phyloP scores from a whole-genome alignment of 1,140 invertebrate species.

The Centruroides vittatus region DNA sequence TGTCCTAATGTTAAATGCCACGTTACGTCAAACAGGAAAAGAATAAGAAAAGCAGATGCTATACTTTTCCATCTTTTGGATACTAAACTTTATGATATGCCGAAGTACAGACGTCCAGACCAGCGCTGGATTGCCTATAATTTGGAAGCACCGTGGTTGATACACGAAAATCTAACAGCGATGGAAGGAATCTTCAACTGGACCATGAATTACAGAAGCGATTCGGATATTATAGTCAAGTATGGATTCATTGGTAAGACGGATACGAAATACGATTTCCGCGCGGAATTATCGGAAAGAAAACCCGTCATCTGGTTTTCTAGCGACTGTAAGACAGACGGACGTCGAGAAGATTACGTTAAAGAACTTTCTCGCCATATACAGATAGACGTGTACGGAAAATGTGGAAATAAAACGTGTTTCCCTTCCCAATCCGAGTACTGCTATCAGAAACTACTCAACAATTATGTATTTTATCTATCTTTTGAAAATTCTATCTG shows the following conservation, averaged over 20 bases:
- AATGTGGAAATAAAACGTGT: slow-evolving; percentile 32
- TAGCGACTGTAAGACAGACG: slow-evolving; percentile 41
- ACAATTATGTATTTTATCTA: slow-evolving; percentile 28
- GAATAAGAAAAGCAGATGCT: slow-evolving; percentile 13
- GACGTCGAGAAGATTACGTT: slow-evolving; percentile 39
- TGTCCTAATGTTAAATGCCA: slow-evolving; percentile 11
- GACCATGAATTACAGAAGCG: slow-evolving; percentile 33
- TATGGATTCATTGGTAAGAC: slow-evolving; percentile 22
- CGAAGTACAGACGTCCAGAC: slow-evolving; percentile 2
- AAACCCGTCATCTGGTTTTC: slow-evolving; percentile 42
- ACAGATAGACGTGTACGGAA: slow-evolving; percentile 49
- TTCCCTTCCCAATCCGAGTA: slow-evolving; percentile 11
- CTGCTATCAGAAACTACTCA: slow-evolving; percentile 18
- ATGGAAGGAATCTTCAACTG: slow-evolving; percentile 30
- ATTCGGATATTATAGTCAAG: slow-evolving; percentile 24
- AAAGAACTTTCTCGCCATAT: slow-evolving; percentile 38
- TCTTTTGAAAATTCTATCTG: slow-evolving; percentile 29
- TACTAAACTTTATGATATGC: slow-evolving; percentile 12
- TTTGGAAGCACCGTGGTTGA: slow-evolving; percentile 15
- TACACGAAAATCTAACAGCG: not conserved
- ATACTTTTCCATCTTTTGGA: slow-evolving; percentile 17
- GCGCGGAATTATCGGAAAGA: slow-evolving; percentile 5
- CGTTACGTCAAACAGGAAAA: slow-evolving; percentile 1
- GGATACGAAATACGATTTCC: not conserved
- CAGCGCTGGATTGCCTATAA: slow-evolving; percentile 18